Evolutionary conservation across 2,113 vertebrate genomes (phyloP).

Genomic region (Protomyctophum bolini): DNA sequence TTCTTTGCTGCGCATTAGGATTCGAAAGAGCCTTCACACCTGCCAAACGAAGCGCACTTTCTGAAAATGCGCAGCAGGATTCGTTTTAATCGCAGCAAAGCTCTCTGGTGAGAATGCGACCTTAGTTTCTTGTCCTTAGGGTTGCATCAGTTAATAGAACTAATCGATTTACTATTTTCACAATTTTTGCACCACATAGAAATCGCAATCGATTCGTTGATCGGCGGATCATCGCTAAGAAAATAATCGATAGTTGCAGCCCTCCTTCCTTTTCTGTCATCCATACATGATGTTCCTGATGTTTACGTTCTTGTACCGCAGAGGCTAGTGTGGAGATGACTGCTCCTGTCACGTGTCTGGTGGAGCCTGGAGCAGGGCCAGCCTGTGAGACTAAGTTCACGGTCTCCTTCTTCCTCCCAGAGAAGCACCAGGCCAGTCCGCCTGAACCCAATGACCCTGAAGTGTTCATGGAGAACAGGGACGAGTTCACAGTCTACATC

Average conservation of each 20-base stretch:
- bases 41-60: no score
- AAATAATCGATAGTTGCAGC: background rate
- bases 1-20: no score
- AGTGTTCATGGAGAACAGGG: slow-evolving; percentile 81
- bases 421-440: slow-evolving; percentile 74
- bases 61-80: no score
- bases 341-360: slow-evolving; percentile 72
- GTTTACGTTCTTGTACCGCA: slow-evolving; percentile 38
- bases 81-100: no score
- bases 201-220: background rate
- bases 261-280: no score
- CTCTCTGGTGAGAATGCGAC: no score
- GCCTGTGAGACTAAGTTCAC: slow-evolving; percentile 75
- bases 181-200: background rate
- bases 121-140: background rate
- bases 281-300: background rate
- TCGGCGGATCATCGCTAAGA: background rate
- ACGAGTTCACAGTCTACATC: slow-evolving; percentile 79
- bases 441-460: slow-evolving; percentile 72
- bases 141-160: background rate
- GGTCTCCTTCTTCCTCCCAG: slow-evolving; percentile 74
- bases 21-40: no score
- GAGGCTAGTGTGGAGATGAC: slow-evolving; percentile 82
- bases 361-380: slow-evolving; percentile 76
- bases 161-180: no score